Conservation (phyloP, 2,888 invertebrate genomes). For the Hypsopygia costalis region DNA sequence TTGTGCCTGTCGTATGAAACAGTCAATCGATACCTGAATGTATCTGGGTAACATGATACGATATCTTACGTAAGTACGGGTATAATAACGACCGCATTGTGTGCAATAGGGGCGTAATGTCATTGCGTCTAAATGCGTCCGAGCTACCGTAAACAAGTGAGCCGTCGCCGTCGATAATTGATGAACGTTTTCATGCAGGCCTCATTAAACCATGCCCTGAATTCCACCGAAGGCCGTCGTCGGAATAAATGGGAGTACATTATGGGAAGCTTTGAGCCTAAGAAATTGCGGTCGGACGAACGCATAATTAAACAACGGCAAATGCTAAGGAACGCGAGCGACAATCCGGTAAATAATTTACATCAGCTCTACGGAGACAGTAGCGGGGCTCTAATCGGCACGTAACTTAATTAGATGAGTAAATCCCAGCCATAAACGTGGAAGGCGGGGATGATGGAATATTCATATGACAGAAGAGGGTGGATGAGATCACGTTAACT, state of each 20-base stretch:
- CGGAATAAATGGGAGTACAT: conserved; percentile 44
- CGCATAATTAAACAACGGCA: conserved; percentile 28
- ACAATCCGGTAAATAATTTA: conserved; percentile 14
- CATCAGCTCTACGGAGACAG: conserved; percentile 14
- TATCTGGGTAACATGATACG: conserved; percentile 23
- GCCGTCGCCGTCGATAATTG: conserved; percentile 75
- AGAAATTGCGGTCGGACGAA: conserved; percentile 28
- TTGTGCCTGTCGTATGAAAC: too few species aligned
- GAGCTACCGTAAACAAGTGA: conserved; percentile 69
- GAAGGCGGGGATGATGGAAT: conserved; percentile 38
- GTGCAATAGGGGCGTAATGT: conserved; percentile 53
- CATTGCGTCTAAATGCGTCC: conserved; percentile 73
- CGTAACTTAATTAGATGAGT: conserved; percentile 32
- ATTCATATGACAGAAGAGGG: conserved; percentile 43
- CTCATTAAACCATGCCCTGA: conserved; percentile 75
- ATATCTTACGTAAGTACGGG: conserved; percentile 29
- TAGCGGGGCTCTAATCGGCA: conserved; percentile 16
- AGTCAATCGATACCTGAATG: conserved; percentile 4
- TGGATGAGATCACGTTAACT: conserved; percentile 22
- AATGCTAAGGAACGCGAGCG: conserved; percentile 18
- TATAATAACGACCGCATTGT: conserved; percentile 33
- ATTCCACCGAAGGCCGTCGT: conserved; percentile 65
- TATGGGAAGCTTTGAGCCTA: conserved; percentile 25
- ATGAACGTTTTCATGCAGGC: conserved; percentile 71
- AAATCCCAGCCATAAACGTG: conserved; percentile 26